A percentile compares a stretch with the other conserved stretches of the same genome.
Conservation (phyloP, 2,888 invertebrate species). For the Ormyrus pomaceus region DNA sequence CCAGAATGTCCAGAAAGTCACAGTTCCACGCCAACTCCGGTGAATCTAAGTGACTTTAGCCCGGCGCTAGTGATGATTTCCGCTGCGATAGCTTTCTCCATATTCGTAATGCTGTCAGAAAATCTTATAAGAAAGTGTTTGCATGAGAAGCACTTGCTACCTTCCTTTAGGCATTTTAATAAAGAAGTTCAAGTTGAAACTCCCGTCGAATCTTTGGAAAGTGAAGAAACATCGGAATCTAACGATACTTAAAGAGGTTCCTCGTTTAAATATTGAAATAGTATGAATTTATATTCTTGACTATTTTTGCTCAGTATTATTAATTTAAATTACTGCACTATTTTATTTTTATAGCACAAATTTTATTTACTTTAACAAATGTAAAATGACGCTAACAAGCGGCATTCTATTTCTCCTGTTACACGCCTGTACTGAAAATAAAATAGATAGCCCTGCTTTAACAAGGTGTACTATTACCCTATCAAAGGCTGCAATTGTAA, state of each 20-base stretch:
- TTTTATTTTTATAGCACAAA: neutral
- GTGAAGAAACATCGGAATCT: no score
- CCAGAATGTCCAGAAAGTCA: slow-evolving; percentile 66
- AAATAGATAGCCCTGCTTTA: neutral
- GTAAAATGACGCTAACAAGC: no score
- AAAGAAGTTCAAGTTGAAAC: neutral
- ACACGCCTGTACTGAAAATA: neutral
- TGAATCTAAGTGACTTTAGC: slow-evolving; percentile 64
- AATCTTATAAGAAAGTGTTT: slow-evolving; percentile 41
- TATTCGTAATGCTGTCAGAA: slow-evolving; percentile 61
- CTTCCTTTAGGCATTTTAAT: neutral
- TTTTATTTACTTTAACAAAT: no score
- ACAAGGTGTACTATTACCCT: neutral
- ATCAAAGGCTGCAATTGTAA: no score
- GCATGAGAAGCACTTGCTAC: neutral
- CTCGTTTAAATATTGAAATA: no score
- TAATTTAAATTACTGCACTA: slow-evolving; percentile 5
- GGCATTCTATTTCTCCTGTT: no score
- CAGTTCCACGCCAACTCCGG: slow-evolving; percentile 64
- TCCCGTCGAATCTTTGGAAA: neutral
- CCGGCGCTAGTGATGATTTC: slow-evolving; percentile 64
- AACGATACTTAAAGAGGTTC: no score
- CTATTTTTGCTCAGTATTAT: neutral
- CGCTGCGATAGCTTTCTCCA: slow-evolving; percentile 58
- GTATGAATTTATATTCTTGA: no score